These are phyloP conservation scores for Atherix ibis DNA, from an alignment of 2,888 invertebrate genomes.

Conservation along the genomic window DNA sequence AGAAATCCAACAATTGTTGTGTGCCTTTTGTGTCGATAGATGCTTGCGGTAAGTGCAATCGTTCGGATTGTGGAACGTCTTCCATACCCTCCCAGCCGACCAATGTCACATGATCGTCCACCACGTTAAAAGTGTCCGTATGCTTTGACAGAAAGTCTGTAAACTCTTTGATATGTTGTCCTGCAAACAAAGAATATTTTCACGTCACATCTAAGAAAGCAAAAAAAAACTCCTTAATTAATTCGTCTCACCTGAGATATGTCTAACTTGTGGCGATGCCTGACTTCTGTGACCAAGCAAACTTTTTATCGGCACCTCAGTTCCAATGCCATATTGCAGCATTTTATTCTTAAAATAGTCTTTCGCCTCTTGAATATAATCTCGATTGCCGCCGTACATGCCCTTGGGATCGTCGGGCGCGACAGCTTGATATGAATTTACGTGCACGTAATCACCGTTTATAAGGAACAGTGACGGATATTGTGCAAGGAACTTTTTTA, in stretches of 20 bases:
- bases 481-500: slow-evolving; percentile 91
- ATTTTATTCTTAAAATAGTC: slow-evolving; percentile 94
- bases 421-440: slow-evolving; percentile 60
- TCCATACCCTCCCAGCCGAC: slow-evolving; percentile 51
- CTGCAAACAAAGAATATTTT: slow-evolving; percentile 18
- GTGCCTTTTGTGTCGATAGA: slow-evolving; percentile 70
- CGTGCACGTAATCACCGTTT: slow-evolving; percentile 80
- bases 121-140: slow-evolving; percentile 70
- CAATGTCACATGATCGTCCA: slow-evolving; percentile 72
- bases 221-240: too few relatives aligned
- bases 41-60: slow-evolving; percentile 53
- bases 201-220: too few relatives aligned
- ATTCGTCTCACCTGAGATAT: slow-evolving; percentile 72
- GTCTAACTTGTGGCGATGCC: slow-evolving; percentile 92
- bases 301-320: slow-evolving; percentile 94
- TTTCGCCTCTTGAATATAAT: slow-evolving; percentile 92
- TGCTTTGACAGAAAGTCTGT: slow-evolving; percentile 75
- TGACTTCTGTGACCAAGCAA: slow-evolving; percentile 91
- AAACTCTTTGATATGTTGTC: slow-evolving; percentile 88
- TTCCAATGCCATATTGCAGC: slow-evolving; percentile 85
- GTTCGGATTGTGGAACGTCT: slow-evolving; percentile 48
- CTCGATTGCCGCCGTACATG: slow-evolving; percentile 42
- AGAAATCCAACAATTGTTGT: slow-evolving; percentile 66
- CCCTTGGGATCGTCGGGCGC: slow-evolving; percentile 40
- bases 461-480: slow-evolving; percentile 93